A percentile compares a stretch with the other conserved stretches of the same genome.
phyloP scores from a whole-genome alignment of 2,888 invertebrate genomes.

The Orchesellides sinensis region DNA sequence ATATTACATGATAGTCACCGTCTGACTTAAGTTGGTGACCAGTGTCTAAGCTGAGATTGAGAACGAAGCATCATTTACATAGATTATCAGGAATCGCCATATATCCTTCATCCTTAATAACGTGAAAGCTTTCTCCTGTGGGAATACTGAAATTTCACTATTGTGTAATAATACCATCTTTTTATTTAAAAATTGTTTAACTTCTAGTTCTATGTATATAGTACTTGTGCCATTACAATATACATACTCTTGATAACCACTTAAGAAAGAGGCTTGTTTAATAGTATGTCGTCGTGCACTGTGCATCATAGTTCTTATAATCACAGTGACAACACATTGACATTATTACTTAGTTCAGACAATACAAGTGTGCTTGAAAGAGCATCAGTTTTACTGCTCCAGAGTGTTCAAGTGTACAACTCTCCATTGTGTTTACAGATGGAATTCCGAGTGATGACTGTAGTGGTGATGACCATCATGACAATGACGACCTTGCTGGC shows the following conservation, averaged over 20 bases:
- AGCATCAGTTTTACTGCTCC: background rate
- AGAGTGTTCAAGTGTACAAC: too few relatives aligned
- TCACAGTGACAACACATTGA: background rate
- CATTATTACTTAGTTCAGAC: background rate
- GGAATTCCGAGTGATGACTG: slow-evolving; percentile 55
- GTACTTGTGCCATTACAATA: background rate
- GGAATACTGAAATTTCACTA: too few relatives aligned
- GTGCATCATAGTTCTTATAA: background rate
- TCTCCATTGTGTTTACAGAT: slow-evolving; percentile 54
- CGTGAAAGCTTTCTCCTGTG: background rate
- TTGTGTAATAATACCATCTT: too few relatives aligned
- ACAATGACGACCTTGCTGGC: slow-evolving; percentile 48
- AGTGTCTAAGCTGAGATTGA: background rate
- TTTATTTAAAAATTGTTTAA: too few relatives aligned
- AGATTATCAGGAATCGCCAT: background rate
- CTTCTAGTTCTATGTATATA: background rate
- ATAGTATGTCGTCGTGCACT: slow-evolving; percentile 5
- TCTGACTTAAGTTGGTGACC: background rate
- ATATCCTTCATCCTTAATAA: background rate
- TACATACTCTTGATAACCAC: background rate
- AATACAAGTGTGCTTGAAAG: slow-evolving; percentile 3
- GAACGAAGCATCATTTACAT: slow-evolving; percentile 10
- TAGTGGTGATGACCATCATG: slow-evolving; percentile 53
- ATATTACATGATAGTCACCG: background rate
- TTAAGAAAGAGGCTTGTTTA: background rate